Evolutionary conservation across 2,888 invertebrate genomes (phyloP), one percentile per base, ranked within the genome.

Genomic region (Hypercompe scribonia): DNA sequence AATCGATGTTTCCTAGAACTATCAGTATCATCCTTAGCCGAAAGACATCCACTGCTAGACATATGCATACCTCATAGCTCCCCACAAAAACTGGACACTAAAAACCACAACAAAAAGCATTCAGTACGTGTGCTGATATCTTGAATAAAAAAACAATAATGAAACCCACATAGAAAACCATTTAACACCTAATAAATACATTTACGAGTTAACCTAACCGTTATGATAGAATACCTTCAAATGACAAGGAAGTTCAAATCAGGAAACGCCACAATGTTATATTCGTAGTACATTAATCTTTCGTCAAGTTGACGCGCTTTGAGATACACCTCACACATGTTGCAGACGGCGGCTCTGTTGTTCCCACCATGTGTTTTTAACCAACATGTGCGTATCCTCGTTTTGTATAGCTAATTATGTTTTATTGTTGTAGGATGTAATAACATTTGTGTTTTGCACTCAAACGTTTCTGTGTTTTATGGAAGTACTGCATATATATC

Each of bases 251-350:
- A 84, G 82, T 78, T 72, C 73, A 81, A 78, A 70, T 80, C 63
- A 79, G 86, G 86, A 85, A 82, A 78, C 73, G 78, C 79, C 80
- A 76, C 39, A 76, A 66, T 69, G 73, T 76, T 81, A 83, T 83
- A 82, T 82, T 68, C 13, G 77, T 75, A 73, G 65, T 76, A 74
- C 85, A 82, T 86, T 79, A 81, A 78, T 86, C 84, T 83, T 50
- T 86, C 85, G 72, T 74, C 82, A 74, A 80, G 78, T 79, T 70
- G 74, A 18, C 79, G 75, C 79, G 65, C 39, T 75, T 63, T 63
- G 46, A 72, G 70, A 68, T 70, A 71, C 65, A 2, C 42, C 58
- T 65, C 42, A 70, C 78, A 77, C 70, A 76, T 75, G 74, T 28
- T 50, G 39, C 33, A 28, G 34, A 8, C 28, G 66, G 1, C 46